phyloP scores from a whole-genome alignment of 2,797 vertebrate genomes.

The Dallia pectoralis region DNA sequence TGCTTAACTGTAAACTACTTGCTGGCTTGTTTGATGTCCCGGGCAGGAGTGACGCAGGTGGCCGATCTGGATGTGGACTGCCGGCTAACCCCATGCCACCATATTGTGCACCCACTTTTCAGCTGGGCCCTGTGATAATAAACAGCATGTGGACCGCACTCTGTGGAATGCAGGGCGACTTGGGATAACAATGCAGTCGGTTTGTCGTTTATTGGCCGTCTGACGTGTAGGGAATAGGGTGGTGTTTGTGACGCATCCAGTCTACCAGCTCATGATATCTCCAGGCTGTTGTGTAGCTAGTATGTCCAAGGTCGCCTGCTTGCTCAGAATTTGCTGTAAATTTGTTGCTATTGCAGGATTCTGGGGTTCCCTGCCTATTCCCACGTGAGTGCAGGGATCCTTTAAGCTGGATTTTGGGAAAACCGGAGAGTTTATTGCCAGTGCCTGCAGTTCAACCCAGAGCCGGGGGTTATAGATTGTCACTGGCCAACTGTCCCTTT shows the following conservation, averaged over 20 bases:
- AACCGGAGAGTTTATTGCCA: no score
- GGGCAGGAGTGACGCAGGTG: constrained; percentile 49
- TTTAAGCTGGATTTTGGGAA: no score
- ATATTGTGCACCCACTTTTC: background rate
- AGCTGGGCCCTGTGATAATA: background rate
- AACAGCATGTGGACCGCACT: background rate
- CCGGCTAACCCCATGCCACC: background rate
- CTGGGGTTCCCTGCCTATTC: no score
- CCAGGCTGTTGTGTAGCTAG: background rate
- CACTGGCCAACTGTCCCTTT: background rate
- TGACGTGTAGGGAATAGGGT: background rate
- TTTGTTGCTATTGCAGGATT: no score
- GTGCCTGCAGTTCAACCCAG: no score
- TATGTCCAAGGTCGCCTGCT: no score
- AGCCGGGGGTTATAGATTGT: background rate
- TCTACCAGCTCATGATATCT: background rate
- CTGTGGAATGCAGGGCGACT: background rate
- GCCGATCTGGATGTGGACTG: constrained; percentile 7
- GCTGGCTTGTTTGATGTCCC: constrained; percentile 38
- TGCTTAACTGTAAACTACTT: constrained; percentile 24
- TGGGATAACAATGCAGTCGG: background rate
- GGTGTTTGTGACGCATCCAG: background rate
- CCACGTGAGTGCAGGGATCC: no score
- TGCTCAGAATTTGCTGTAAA: no score
- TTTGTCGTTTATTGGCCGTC: background rate